Evolutionary conservation across 2,797 vertebrate species (phyloP).

Genomic region (Apogon talboti): DNA sequence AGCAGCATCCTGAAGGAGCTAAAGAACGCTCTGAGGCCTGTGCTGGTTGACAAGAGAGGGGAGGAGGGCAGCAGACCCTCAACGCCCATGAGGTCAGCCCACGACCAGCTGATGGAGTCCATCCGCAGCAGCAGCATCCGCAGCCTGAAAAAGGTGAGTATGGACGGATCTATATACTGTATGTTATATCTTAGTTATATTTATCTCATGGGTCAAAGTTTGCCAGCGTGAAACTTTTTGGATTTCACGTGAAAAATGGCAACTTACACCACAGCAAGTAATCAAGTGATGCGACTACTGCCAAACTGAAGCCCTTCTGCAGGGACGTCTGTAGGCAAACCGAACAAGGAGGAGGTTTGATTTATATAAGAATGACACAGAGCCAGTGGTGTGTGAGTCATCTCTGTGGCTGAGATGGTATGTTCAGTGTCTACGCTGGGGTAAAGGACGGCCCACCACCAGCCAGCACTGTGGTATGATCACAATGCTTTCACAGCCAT

Average conservation of each 20-base stretch:
- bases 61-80: slow-evolving; percentile 90
- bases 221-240: too few species aligned
- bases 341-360: slow-evolving; percentile 41
- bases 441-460: slow-evolving; percentile 34
- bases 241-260: background rate
- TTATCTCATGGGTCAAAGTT: background rate
- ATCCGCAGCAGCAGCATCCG: slow-evolving; percentile 89
- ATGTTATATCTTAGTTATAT: background rate
- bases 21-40: slow-evolving; percentile 91
- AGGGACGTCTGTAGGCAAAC: slow-evolving; percentile 17
- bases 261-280: slow-evolving; percentile 10
- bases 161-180: background rate
- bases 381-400: slow-evolving; percentile 67
- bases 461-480: slow-evolving; percentile 30
- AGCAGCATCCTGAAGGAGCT: slow-evolving; percentile 91
- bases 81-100: slow-evolving; percentile 91
- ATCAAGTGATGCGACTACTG: background rate
- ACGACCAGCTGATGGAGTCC: slow-evolving; percentile 94
- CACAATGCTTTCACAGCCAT: slow-evolving; percentile 41
- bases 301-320: slow-evolving; percentile 5
- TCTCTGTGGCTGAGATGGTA: slow-evolving; percentile 43
- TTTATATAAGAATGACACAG: slow-evolving; percentile 60
- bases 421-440: slow-evolving; percentile 30
- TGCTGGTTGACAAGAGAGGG: slow-evolving; percentile 83
- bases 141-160: slow-evolving; percentile 87